A percentile compares a stretch with the other conserved stretches of the same genome.
Evolutionary conservation across 1,140 invertebrate genomes (phyloP).

Genomic region (Drosophila sturtevanti): DNA sequence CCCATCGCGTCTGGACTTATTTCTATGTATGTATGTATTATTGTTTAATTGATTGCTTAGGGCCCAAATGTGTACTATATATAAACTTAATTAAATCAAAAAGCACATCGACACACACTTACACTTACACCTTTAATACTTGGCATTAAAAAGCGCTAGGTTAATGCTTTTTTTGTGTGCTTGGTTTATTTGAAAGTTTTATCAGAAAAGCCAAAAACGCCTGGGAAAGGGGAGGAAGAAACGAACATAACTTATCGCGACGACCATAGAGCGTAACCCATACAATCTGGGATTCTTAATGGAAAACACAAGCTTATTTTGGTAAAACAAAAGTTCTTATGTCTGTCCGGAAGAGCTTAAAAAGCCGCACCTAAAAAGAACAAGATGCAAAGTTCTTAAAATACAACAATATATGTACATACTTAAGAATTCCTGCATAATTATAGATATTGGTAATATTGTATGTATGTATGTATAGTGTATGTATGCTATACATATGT

Average conservation of each 20-base stretch:
- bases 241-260: neutral
- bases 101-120: slow-evolving; percentile 37
- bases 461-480: neutral
- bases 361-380: slow-evolving; percentile 20
- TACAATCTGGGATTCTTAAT: slow-evolving; percentile 18
- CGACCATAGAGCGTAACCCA: slow-evolving; percentile 7
- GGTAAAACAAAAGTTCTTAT: slow-evolving; percentile 3
- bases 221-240: neutral
- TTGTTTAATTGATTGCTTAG: too few relatives aligned
- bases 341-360: slow-evolving; percentile 18
- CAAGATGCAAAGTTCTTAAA: neutral
- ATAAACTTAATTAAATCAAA: slow-evolving; percentile 19
- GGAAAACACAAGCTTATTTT: slow-evolving; percentile 10
- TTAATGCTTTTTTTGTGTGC: slow-evolving; percentile 69
- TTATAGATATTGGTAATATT: neutral
- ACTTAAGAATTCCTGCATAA: neutral
- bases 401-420: neutral
- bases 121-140: slow-evolving; percentile 13
- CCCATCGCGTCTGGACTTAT: too few relatives aligned
- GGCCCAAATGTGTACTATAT: neutral
- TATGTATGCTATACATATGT: neutral
- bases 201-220: slow-evolving; percentile 54
- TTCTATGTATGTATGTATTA: too few relatives aligned
- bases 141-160: slow-evolving; percentile 53
- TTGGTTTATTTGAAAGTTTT: slow-evolving; percentile 69